Percentiles rank a stretch among this genome's conserved stretches.
Conservation (phyloP, 1,140 invertebrate species). For the Tetraneura akinire region DNA sequence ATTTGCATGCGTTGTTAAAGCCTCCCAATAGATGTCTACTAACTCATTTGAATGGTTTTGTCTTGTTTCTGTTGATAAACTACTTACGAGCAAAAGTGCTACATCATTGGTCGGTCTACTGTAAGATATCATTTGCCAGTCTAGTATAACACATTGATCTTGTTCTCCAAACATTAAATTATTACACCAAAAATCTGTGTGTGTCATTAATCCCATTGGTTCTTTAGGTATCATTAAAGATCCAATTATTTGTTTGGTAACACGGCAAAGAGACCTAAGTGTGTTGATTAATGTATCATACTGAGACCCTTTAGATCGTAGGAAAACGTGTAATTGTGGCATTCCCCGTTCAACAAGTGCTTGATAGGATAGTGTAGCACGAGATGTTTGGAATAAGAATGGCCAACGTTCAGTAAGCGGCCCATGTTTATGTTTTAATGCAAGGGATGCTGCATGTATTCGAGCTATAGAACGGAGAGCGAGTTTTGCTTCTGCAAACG, state of each 20-base stretch:
- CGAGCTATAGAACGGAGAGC: conserved; percentile 71
- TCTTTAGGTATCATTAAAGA: conserved; percentile 68
- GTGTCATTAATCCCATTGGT: conserved; percentile 71
- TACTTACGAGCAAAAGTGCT: conserved; percentile 76
- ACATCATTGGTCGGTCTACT: conserved; percentile 77
- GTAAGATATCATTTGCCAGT: conserved; percentile 83
- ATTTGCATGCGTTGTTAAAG: conserved; percentile 63
- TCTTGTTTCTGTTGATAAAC: conserved; percentile 70
- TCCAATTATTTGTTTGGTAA: conserved; percentile 67
- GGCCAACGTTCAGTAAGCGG: conserved; percentile 68
- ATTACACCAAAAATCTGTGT: conserved; percentile 82
- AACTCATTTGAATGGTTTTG: conserved; percentile 65
- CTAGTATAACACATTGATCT: conserved; percentile 67
- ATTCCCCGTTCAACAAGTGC: conserved; percentile 73
- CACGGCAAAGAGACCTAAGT: conserved; percentile 63
- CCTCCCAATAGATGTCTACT: conserved; percentile 71
- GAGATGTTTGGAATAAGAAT: conserved; percentile 74
- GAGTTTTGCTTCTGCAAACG: conserved; percentile 66
- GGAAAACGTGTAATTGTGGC: conserved; percentile 71
- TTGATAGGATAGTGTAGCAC: conserved; percentile 76
- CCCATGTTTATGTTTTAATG: conserved; percentile 65
- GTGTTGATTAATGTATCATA: conserved; percentile 62
- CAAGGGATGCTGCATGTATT: conserved; percentile 71
- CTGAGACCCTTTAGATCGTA: conserved; percentile 67
- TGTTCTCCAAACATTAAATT: conserved; percentile 72